Evolutionary conservation across 2,113 vertebrate genomes (phyloP), one percentile per base, ranked within the genome.

Genomic region (Actinemys pallida): DNA sequence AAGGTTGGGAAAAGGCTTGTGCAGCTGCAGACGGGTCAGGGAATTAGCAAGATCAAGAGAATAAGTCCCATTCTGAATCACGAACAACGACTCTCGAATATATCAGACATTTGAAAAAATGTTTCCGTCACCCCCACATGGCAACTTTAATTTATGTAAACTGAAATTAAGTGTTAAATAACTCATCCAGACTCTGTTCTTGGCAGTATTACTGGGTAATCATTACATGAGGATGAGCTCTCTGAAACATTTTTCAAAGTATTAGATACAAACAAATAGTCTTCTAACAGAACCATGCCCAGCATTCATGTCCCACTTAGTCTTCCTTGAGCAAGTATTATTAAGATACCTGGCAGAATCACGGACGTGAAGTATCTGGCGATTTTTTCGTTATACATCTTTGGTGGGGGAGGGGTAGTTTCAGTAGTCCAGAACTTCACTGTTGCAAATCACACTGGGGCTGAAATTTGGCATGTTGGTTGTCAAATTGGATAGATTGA

Each of bases 131-230:
- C 62, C 90, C 87, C 86, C 87, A 45, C 53, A 27, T 88, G 81
- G 89, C 86, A 96, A 85, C 0, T 0, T 92, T 95, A 95, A 96
- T 97, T 95, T 93, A 91, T 87, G 92, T 94, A 93, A 92, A 31
- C 88, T 92, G 86, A 91, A 94, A 96, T 47, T 95, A 95, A 92
- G 86, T 89, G 90, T 91, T 94, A 93, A 96, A 96, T 94, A 96
- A 94, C 94, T 96, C 94, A 97, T 90, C 84, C 91, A 92, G 94
- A 94, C 87, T 17, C 95, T 90, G 95, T 93, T 96, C 39, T 96
- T 96, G 95, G 93, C 91, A 96, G 3, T 94, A 88, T 90, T 75
- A 94, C 45, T 49, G 56, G 52, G 31, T 45, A 94, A 85, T 92
- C 81, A 92, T 96, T 94, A 82, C 39, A 94, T 11, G 2, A 52